Evolutionary conservation across 2,797 vertebrate genomes (phyloP).

Genomic region (Thaleichthys pacificus): DNA sequence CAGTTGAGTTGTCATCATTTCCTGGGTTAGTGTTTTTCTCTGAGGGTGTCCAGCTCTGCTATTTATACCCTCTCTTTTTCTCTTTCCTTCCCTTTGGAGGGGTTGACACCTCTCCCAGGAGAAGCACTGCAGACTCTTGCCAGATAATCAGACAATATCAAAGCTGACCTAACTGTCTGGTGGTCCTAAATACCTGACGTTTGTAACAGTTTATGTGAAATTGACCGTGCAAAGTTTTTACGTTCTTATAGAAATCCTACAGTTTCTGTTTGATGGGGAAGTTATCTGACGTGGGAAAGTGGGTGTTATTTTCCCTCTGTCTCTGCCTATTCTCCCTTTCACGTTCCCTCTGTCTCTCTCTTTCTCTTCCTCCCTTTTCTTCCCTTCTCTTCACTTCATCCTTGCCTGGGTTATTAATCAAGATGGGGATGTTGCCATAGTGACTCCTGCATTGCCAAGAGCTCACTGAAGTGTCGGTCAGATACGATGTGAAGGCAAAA

Average conservation of each 20-base stretch:
- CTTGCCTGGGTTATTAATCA: conserved; percentile 9
- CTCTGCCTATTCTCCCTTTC: background rate
- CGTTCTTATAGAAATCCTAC: no score
- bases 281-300: no score
- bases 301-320: background rate
- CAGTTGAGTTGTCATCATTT: conserved; percentile 51
- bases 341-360: background rate
- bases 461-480: conserved; percentile 43
- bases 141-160: no score
- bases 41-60: no score
- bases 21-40: conserved; percentile 51
- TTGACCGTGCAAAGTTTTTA: no score
- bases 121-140: no score
- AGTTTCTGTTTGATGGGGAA: background rate
- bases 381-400: background rate
- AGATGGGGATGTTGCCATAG: conserved; percentile 60
- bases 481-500: conserved; percentile 52
- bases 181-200: no score
- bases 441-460: conserved; percentile 57
- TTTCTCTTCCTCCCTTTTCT: background rate
- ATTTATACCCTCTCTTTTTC: background rate
- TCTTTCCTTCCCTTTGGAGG: background rate
- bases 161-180: no score
- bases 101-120: no score
- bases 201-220: no score